Evolutionary conservation across 2,888 invertebrate species (phyloP).

Genomic region (Actias luna): DNA sequence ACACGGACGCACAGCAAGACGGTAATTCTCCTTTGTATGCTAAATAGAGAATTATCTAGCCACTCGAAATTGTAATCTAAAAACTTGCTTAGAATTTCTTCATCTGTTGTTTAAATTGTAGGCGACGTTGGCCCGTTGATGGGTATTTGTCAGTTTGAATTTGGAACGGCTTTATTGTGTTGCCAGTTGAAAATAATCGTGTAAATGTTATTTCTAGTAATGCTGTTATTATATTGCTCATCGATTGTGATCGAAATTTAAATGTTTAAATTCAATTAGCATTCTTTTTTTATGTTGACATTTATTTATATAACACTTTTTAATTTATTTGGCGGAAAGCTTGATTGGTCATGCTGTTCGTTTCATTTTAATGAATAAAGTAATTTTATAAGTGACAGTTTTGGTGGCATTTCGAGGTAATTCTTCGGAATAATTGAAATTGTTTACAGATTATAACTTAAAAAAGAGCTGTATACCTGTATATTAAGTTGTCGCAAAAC

Average conservation of each 20-base stretch:
- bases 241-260: background rate
- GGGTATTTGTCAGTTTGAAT: conserved; percentile 42
- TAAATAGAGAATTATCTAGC: conserved; percentile 80
- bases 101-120: conserved; percentile 68
- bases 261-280: too few relatives aligned
- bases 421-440: too few relatives aligned
- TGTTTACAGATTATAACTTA: too few relatives aligned
- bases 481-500: too few relatives aligned
- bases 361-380: too few relatives aligned
- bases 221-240: background rate
- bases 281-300: too few relatives aligned
- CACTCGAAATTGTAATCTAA: conserved; percentile 79
- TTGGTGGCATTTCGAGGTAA: too few relatives aligned
- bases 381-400: too few relatives aligned
- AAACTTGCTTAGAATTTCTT: conserved; percentile 78
- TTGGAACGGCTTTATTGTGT: conserved; percentile 18
- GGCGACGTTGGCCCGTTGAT: conserved; percentile 35
- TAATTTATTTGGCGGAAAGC: too few relatives aligned
- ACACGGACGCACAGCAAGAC: conserved; percentile 69
- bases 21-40: conserved; percentile 81
- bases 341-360: too few relatives aligned
- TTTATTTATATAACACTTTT: too few relatives aligned
- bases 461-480: too few relatives aligned
- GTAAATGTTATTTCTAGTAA: background rate
- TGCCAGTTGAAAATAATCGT: conserved; percentile 8